These are phyloP conservation scores for Pheosia gnoma DNA, from an alignment of 2,888 invertebrate genomes.

Conservation along the genomic window DNA sequence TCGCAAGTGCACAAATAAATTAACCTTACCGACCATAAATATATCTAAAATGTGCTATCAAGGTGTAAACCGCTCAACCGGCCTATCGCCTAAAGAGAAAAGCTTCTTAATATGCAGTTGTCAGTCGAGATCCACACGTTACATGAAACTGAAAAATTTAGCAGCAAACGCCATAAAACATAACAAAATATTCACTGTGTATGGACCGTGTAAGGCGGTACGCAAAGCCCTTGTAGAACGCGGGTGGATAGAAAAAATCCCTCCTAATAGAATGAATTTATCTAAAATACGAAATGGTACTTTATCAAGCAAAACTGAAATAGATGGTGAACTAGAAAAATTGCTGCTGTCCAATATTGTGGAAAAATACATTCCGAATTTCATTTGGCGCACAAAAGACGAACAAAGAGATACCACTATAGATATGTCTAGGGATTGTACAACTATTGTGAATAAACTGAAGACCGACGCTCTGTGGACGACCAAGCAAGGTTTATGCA, in stretches of 20 bases:
- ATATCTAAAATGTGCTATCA: slow-evolving; percentile 26
- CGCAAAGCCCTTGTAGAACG: slow-evolving; percentile 84
- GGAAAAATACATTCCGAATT: slow-evolving; percentile 62
- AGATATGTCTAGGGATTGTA: slow-evolving; percentile 53
- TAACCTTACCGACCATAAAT: not conserved
- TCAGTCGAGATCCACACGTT: slow-evolving; percentile 57
- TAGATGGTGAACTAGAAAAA: slow-evolving; percentile 64
- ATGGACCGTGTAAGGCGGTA: slow-evolving; percentile 79
- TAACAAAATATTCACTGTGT: slow-evolving; percentile 82
- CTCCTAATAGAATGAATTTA: slow-evolving; percentile 67
- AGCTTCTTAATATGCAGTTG: slow-evolving; percentile 64
- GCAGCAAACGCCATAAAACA: slow-evolving; percentile 77
- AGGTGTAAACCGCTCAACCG: slow-evolving; percentile 37
- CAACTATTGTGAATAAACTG: slow-evolving; percentile 67
- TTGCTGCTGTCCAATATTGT: slow-evolving; percentile 72
- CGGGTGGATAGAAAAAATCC: slow-evolving; percentile 90
- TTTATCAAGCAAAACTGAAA: slow-evolving; percentile 48
- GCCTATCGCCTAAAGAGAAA: slow-evolving; percentile 69
- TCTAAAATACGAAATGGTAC: slow-evolving; percentile 60
- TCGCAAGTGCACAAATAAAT: slow-evolving; percentile 42
- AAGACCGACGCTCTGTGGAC: slow-evolving; percentile 70
- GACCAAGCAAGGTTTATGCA: slow-evolving; percentile 77
- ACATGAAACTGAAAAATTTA: slow-evolving; percentile 64
- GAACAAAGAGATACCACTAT: slow-evolving; percentile 45
- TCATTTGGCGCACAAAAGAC: slow-evolving; percentile 68